Base-by-base conservation (phyloP, 2,888 invertebrate species). In the Phaonia tiefii region DNA sequence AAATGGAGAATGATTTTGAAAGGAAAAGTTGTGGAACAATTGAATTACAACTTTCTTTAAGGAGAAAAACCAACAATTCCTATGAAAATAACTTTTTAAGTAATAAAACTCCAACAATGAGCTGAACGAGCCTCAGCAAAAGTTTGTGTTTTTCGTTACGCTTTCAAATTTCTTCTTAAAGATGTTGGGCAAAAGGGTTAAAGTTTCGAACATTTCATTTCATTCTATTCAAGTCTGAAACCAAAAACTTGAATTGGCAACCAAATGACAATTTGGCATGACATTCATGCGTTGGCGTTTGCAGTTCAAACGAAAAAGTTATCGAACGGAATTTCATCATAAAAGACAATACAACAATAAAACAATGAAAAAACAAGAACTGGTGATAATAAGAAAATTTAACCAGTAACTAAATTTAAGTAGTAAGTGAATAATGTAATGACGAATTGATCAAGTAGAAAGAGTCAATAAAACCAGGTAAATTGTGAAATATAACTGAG, bases 1-100 rank as follows among this genome's bases (percentile, higher is more conserved):
- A 76, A 70, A 44, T 80, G 65, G 54, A 22, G 26, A 80, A 73
- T 80, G 65, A 80, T 74, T 80, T 13, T 76, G 73, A 76, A 51
- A 79, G 44, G 22, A 22, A 54, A 54, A 54, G 54, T 54, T 54
- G 22, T 22, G 22, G 67, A 75, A 60, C 79, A 79, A 79, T 78
- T 69, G 56, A 74, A 73, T 78, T 78, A 54, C 54, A 11, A 15
- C 46, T 31, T 31, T 31, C 31, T 31, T 5, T 31, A 5, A 31
- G 8, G 31, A 31, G 31, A 31, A 31, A n/a, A 4, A 37, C 37
- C 37, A 4, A 44, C 44, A 44, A 44, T n/a, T 31, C 31, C 31
- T 31, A 31, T 31, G 44, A 10, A 13, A 54, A 8, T 10, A 54
- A 54, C 54, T 54, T 54, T 22, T 1, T 13, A 54, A 54, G 54